Percentiles rank a stretch among this genome's conserved stretches.
phyloP scores from a whole-genome alignment of 2,888 invertebrate genomes.

The Rhagium mordax region DNA sequence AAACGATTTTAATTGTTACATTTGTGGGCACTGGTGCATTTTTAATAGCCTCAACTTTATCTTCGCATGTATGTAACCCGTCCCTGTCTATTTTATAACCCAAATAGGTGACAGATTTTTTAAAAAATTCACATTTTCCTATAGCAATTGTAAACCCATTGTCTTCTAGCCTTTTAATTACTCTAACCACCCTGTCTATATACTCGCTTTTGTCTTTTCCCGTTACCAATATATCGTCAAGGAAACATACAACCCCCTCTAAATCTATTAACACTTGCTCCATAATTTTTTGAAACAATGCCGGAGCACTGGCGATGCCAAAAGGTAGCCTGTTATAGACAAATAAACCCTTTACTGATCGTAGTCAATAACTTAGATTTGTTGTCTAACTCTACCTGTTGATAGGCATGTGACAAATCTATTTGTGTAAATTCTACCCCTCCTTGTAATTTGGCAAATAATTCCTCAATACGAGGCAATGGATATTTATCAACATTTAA shows the following conservation, averaged over 20 bases:
- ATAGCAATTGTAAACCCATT: conserved; percentile 11
- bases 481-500: background rate
- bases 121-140: conserved; percentile 29
- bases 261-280: conserved; percentile 4
- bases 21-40: conserved; percentile 16
- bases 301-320: background rate
- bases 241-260: background rate
- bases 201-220: conserved; percentile 3
- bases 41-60: conserved; percentile 21
- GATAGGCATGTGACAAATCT: conserved; percentile 24
- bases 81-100: conserved; percentile 33
- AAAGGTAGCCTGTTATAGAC: conserved; percentile 6
- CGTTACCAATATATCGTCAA: conserved; percentile 1
- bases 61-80: conserved; percentile 30
- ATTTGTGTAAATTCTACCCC: conserved; percentile 6
- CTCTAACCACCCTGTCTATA: conserved; percentile 7
- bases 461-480: conserved; percentile 7
- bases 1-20: conserved; percentile 33
- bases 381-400: conserved; percentile 20
- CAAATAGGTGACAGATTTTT: conserved; percentile 28
- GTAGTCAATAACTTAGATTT: conserved; percentile 18
- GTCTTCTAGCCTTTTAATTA: conserved; percentile 13
- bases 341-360: conserved; percentile 18
- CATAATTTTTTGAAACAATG: background rate
- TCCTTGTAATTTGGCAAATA: background rate